Base-by-base conservation (phyloP, 1,140 invertebrate species). In the Andrena cerasifolii region DNA sequence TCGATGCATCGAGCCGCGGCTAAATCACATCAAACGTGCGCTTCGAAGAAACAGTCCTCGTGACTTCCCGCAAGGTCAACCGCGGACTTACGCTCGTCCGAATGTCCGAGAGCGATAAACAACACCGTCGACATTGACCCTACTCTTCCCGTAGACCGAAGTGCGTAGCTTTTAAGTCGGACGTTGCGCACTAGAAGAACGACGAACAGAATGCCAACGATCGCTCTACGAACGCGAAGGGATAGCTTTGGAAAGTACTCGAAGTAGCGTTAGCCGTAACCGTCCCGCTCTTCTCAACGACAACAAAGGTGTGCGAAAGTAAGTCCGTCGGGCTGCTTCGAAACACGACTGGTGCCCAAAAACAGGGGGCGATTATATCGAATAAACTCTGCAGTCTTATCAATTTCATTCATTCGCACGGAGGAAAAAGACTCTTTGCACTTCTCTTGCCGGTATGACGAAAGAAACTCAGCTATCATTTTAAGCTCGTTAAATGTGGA, bases 401-500 rank as follows among this genome's bases (percentile, higher is more conserved):
- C 65, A 18, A 49, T 10, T 28, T 12, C 40, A 40, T 51, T 21
- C 7, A 21, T 58, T 59, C 65, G 53, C 40, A 26, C 40, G 21
- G 67, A 73, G 56, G 58, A 65, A 53, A n/a, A 80, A 71, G 58
- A 58, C 49, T 67, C 49, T 63, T 31, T 51, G 78, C n/a, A 24
- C 49, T 36, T 7, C 0, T 43, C n/a, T n/a, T n/a, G n/a, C n/a
- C n/a, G n/a, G n/a, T n/a, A n/a, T n/a, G 16, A 33, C 63, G 40
- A 10, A 74, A 61, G 61, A 36, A 58, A 78, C 75, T 68, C 65
- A 71, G 76, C 66, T 65, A 79, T 76, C 79, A 78, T 51, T 51
- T 80, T 65, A 79, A 78, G 79, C 79, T 80, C 79, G 58, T 56
- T 78, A 70, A 59, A 80, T 21, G 28, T 12, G 31, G 10, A 21